phyloP scores from a whole-genome alignment of 2,113 vertebrate genomes.

The Macaca mulatta region DNA sequence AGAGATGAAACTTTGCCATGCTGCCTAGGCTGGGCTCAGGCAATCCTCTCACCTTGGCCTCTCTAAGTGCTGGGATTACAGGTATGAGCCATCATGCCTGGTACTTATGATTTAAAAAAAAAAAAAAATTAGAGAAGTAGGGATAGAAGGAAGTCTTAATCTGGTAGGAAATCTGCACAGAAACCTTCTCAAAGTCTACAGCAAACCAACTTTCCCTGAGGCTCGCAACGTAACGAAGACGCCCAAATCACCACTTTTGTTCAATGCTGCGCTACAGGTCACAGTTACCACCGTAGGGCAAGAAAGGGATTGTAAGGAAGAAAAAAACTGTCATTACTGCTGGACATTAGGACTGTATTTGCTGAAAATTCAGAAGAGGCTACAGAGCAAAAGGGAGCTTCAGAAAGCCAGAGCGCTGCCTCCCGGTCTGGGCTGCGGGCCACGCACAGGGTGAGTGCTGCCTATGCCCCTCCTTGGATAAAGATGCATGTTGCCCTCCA shows the following conservation, averaged over 20 bases:
- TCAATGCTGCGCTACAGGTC: background rate
- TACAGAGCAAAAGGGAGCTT: no score
- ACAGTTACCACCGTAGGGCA: no score
- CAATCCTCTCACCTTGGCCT: no score
- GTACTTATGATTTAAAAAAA: background rate
- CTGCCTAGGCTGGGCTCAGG: no score
- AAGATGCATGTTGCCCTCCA: background rate
- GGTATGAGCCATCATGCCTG: no score
- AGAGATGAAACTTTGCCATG: no score
- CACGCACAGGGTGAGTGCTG: accelerated
- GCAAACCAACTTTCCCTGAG: background rate
- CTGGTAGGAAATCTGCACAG: background rate
- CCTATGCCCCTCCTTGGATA: accelerated
- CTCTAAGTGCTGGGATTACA: no score
- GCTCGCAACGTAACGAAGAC: background rate
- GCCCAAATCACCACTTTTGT: background rate
- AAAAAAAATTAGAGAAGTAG: background rate
- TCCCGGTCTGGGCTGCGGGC: accelerated
- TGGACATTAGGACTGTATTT: background rate
- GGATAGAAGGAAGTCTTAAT: background rate
- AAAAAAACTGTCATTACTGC: no score
- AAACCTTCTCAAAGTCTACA: background rate
- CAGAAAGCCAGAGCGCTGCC: background rate
- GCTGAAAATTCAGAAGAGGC: background rate
- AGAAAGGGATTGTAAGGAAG: background rate